Percentiles rank a stretch among this genome's conserved stretches.
Evolutionary conservation across 2,888 invertebrate genomes (phyloP).

Genomic region (Tenodera sinensis): DNA sequence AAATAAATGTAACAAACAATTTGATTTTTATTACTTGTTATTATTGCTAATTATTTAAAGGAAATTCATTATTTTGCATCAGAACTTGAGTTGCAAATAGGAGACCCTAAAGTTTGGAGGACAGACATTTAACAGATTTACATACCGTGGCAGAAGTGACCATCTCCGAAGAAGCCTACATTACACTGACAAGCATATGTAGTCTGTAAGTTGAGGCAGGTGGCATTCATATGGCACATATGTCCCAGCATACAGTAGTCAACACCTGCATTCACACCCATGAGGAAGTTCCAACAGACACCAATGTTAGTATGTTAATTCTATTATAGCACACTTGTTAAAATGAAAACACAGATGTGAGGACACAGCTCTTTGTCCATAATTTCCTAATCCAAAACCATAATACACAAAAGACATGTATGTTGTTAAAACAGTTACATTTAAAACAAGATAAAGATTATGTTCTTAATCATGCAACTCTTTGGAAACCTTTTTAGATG

Average conservation of each 20-base stretch:
- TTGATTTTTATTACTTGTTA: not conserved
- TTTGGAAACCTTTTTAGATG: too few species aligned
- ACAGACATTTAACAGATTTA: constrained; percentile 25
- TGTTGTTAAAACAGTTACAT: too few species aligned
- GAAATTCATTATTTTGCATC: too few species aligned
- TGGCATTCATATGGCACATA: constrained; percentile 85
- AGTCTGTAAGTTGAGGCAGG: constrained; percentile 87
- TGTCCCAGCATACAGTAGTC: constrained; percentile 87
- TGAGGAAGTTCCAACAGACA: constrained; percentile 7
- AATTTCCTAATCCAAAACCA: not conserved
- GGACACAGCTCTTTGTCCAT: not conserved
- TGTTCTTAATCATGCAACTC: too few species aligned
- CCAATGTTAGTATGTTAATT: constrained; percentile 17
- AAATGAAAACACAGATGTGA: not conserved
- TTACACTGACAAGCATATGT: constrained; percentile 89
- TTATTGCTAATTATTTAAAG: not conserved
- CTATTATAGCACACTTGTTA: not conserved
- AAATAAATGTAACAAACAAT: too few species aligned
- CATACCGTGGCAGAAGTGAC: constrained; percentile 70
- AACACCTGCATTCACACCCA: constrained; percentile 56
- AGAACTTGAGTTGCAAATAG: not conserved
- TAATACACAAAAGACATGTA: too few species aligned
- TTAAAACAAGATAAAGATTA: too few species aligned
- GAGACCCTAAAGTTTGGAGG: not conserved
- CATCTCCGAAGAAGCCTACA: constrained; percentile 85